Percentiles rank a stretch among this genome's conserved stretches.
Conservation (phyloP, 2,888 invertebrate species). For the Callyntrura guangdongensis region DNA sequence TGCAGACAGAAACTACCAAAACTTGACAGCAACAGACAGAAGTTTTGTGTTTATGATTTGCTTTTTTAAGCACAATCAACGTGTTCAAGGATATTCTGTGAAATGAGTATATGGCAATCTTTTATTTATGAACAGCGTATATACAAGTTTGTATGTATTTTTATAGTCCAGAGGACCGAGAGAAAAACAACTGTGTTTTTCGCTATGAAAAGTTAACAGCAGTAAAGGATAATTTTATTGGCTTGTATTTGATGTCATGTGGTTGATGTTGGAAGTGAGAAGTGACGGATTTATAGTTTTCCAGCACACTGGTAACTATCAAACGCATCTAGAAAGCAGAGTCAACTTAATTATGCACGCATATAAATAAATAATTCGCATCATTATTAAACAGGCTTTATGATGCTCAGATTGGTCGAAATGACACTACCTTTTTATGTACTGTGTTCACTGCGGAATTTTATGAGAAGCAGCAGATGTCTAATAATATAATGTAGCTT, state of each 20-base stretch:
- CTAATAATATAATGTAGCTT: background rate
- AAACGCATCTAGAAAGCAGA: background rate
- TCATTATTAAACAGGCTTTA: conserved; percentile 29
- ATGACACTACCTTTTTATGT: background rate
- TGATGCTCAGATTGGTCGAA: background rate
- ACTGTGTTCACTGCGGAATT: background rate
- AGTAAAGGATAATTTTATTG: conserved; percentile 59
- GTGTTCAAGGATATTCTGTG: too few species aligned
- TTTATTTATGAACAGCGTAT: background rate
- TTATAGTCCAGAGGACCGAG: too few species aligned
- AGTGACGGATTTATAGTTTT: conserved; percentile 61
- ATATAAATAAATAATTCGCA: conserved; percentile 53
- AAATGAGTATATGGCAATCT: background rate
- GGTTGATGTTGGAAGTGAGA: conserved; percentile 13
- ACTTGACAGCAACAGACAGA: conserved; percentile 1
- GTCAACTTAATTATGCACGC: conserved; percentile 40
- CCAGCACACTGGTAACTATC: background rate
- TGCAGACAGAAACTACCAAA: conserved; percentile 24
- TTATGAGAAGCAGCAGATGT: background rate
- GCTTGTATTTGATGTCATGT: conserved; percentile 41
- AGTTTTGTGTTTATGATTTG: background rate
- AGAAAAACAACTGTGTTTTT: background rate
- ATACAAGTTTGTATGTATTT: too few species aligned
- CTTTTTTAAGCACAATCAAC: background rate
- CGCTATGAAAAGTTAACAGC: background rate